A percentile compares a stretch with the other conserved stretches of the same genome.
phyloP scores from a whole-genome alignment of 2,797 vertebrate genomes.

The Tolypeutes matacus region DNA sequence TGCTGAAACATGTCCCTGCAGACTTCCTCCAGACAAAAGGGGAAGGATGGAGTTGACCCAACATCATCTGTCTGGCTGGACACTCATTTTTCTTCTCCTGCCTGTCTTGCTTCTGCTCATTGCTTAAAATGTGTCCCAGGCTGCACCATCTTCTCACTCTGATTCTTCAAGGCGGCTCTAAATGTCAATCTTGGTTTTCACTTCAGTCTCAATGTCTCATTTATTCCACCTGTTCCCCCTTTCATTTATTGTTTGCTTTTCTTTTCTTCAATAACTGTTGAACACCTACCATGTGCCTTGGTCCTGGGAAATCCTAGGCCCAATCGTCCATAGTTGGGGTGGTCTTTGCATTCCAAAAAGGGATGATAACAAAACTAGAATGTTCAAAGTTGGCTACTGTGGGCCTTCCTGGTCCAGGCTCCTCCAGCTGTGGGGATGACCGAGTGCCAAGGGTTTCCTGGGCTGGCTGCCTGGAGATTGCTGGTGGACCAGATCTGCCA shows the following conservation, averaged over 20 bases:
- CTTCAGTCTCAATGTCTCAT: neutral
- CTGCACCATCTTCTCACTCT: neutral
- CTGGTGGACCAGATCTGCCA: neutral
- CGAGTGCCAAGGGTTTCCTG: neutral
- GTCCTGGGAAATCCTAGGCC: neutral
- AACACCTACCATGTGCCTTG: accelerated
- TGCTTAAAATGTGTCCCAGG: slow-evolving; percentile 50
- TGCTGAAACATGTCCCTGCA: neutral
- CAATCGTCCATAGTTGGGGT: neutral
- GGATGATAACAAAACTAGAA: too few relatives aligned
- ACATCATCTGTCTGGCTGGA: slow-evolving; percentile 65
- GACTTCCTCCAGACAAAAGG: slow-evolving; percentile 56
- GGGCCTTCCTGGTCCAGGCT: accelerated
- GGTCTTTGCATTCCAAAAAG: neutral
- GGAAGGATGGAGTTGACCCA: slow-evolving; percentile 67
- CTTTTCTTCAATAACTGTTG: neutral
- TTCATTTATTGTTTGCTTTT: neutral
- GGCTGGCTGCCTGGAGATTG: accelerated
- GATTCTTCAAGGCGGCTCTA: neutral
- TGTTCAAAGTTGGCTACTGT: neutral
- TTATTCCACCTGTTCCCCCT: neutral
- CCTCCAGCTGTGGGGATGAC: neutral
- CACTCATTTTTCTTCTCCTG: slow-evolving; percentile 70
- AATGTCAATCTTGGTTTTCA: slow-evolving; percentile 44
- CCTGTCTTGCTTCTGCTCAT: slow-evolving; percentile 59